Conservation (phyloP, 1,140 invertebrate species). For the Hypsibius dujardini region DNA sequence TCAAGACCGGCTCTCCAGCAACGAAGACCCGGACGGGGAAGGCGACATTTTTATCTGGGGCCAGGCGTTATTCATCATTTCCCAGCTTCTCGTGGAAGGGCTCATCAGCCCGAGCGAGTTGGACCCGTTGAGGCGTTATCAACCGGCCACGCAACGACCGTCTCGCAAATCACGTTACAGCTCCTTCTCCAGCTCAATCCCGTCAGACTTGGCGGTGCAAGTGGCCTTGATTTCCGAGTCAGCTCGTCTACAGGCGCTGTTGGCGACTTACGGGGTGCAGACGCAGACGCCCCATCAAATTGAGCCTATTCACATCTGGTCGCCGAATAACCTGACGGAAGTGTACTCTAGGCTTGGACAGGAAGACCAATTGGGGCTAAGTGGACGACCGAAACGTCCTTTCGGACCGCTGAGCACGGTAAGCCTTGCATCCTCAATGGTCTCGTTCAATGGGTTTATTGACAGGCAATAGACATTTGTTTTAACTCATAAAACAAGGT, state of each 20-base stretch:
- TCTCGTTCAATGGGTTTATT: too few species aligned
- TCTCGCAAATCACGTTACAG: conserved; percentile 64
- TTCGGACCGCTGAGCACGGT: conserved; percentile 90
- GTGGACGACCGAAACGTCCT: conserved; percentile 71
- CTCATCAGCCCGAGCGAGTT: conserved; percentile 83
- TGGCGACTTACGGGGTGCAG: conserved; percentile 96
- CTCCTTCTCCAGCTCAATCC: conserved; percentile 29
- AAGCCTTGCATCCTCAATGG: conserved; percentile 37
- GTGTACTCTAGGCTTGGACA: conserved; percentile 53
- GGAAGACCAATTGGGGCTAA: conserved; percentile 68
- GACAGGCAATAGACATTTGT: too few species aligned
- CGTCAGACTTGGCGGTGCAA: conserved; percentile 77
- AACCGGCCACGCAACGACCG: conserved; percentile 85
- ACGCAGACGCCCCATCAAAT: conserved; percentile 95
- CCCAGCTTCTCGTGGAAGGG: conserved; percentile 63
- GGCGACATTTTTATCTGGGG: conserved; percentile 56
- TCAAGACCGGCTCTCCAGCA: conserved; percentile 44
- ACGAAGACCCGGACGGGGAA: conserved; percentile 39
- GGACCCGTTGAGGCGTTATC: conserved; percentile 79
- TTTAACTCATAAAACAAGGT: too few species aligned
- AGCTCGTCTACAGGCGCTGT: conserved; percentile 85
- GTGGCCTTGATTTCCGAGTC: conserved; percentile 94
- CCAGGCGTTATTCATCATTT: conserved; percentile 81
- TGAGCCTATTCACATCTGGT: conserved; percentile 91
- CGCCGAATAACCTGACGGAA: conserved; percentile 80